A percentile compares a stretch with the other conserved stretches of the same genome.
These are phyloP conservation scores for Stercorarius parasiticus DNA, from an alignment of 2,113 vertebrate genomes.

Conservation along the genomic window DNA sequence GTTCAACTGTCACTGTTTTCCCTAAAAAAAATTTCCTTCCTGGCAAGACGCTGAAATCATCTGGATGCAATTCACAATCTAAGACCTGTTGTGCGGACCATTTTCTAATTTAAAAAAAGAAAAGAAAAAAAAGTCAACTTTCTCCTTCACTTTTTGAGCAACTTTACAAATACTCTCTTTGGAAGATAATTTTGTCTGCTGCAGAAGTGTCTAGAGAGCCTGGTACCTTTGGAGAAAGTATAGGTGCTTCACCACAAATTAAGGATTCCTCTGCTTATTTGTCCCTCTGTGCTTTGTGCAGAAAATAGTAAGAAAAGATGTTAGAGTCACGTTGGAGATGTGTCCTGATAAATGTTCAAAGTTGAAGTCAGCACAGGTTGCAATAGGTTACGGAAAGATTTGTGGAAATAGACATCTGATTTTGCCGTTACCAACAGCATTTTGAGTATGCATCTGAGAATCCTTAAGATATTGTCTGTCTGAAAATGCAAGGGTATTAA, in stretches of 20 bases:
- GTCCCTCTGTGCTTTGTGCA: not conserved
- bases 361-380: not conserved
- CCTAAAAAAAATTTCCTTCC: not conserved
- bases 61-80: not conserved
- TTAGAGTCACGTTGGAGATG: not conserved
- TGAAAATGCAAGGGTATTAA: not conserved
- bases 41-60: not conserved
- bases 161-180: not conserved
- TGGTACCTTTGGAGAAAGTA: not conserved
- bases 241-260: not conserved
- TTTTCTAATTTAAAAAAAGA: not conserved
- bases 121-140: not conserved
- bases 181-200: not conserved
- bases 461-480: not conserved
- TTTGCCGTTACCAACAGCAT: not conserved
- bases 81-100: not conserved
- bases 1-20: not conserved
- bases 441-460: not conserved
- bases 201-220: not conserved
- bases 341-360: not conserved
- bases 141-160: not conserved
- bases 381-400: not conserved
- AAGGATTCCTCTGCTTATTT: not conserved
- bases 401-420: not conserved
- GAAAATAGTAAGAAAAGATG: not conserved